Evolutionary conservation across 1,140 invertebrate genomes (phyloP), one percentile per base, ranked within the genome.

Genomic region (Drosophila busckii): DNA sequence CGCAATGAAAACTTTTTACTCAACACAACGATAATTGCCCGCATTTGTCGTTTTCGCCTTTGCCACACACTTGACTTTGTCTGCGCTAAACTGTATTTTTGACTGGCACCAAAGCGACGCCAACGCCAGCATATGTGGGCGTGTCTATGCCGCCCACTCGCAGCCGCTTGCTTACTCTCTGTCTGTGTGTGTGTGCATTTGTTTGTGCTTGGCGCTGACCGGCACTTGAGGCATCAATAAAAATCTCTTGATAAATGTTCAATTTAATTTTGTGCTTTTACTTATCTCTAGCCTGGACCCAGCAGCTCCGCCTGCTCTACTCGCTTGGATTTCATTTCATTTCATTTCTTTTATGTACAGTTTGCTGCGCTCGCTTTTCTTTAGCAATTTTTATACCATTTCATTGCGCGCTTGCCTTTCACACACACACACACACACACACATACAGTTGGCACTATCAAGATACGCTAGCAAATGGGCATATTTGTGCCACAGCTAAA

Each of bases 181-280:
- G 41, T 49, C 37, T 59, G 23, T 56, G 37, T 35, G 45, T 17
- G 12, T 35, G 4, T 55, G 50, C 42, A 9, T 31, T 40, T 40
- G 16, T 32, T 19, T 41, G 15, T 62, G 45, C 50, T 45, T 62
- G 64, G 58, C 31, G 31, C 56, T 70, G 41, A 25, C 42, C 58
- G 55, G 54, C 68, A 80, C 75, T 82, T 66, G 26, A 61, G 60
- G 69, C 76, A 82, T 82, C 75, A 82, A 82, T 82, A 82, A 82
- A 84, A 80, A 85, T 85, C 82, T 83, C 75, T 76, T 85, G 82
- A 85, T 85, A 85, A 85, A 85, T 85, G 83, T 82, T 82, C 82
- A 85, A 85, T 85, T 85, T 85, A 85, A 85, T 85, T 85, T 85
- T 83, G 75, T 61, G 64, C 82, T 83, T 70, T 85, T 69, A 73